These are phyloP conservation scores for Drusus annulatus DNA, from an alignment of 1,140 invertebrate genomes.

Conservation along the genomic window DNA sequence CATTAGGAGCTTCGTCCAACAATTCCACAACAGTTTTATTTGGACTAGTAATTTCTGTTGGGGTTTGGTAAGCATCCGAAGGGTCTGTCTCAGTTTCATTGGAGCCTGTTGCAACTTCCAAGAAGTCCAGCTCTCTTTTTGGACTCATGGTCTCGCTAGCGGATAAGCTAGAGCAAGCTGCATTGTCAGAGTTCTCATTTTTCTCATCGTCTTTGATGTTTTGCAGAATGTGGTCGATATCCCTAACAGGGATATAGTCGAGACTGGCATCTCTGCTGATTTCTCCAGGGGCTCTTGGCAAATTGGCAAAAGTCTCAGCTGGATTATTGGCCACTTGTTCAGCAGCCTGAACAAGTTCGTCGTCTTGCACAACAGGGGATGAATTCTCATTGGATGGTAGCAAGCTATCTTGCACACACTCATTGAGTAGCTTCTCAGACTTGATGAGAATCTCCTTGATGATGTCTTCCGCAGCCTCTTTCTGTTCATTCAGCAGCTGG, in stretches of 20 bases:
- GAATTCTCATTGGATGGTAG: conserved; percentile 45
- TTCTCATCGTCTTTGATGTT: conserved; percentile 66
- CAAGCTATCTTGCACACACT: conserved; percentile 61
- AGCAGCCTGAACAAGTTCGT: conserved; percentile 60
- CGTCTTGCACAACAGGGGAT: conserved; percentile 42
- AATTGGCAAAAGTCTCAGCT: conserved; percentile 42
- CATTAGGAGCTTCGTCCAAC: conserved; percentile 69
- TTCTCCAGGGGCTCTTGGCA: conserved; percentile 33
- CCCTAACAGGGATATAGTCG: conserved; percentile 70
- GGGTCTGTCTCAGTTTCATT: conserved; percentile 69
- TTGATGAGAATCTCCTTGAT: conserved; percentile 74
- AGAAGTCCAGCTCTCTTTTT: conserved; percentile 65
- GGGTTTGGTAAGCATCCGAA: conserved; percentile 75
- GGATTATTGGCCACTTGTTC: conserved; percentile 55
- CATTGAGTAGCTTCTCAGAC: conserved; percentile 73
- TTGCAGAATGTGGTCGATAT: conserved; percentile 64
- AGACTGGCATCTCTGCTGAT: conserved; percentile 63
- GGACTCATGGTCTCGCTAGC: conserved; percentile 69
- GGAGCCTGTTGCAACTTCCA: conserved; percentile 62
- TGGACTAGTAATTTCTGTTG: conserved; percentile 72
- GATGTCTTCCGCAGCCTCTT: conserved; percentile 73
- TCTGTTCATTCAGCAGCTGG: conserved; percentile 63
- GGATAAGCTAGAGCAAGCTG: conserved; percentile 68
- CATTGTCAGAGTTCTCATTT: conserved; percentile 60
- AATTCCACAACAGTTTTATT: conserved; percentile 67